Evolutionary conservation across 2,113 vertebrate species (phyloP), one percentile per base, ranked within the genome.

Genomic region (Oncorhynchus kisutch): DNA sequence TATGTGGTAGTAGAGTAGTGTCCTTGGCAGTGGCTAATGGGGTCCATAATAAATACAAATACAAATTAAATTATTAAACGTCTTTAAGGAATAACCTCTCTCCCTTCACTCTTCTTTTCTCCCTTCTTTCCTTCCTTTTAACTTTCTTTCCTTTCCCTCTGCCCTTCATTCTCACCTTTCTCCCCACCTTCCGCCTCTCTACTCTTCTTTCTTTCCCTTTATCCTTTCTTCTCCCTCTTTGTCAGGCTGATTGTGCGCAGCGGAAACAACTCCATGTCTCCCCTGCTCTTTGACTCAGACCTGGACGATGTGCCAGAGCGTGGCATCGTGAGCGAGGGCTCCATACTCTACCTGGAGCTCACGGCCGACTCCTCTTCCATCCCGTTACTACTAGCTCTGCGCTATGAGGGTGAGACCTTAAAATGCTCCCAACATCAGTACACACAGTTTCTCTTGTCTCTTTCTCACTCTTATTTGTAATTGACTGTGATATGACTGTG

Each of bases 251-350:
- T 95, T 76, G 95, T 97, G 54, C 96, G 95, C 68, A 95, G 93
- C 4, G 96, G 96, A 24, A 96, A 95, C 84, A 93, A 90, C 71
- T 93, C 94, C 0, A 88, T 94, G 16, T 93, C 95, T 24, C 91
- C 93, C 0, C 91, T 94, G 57, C 94, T 95, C 83, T 97, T 96
- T 18, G 95, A 97, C 88, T 97, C 96, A 0, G 96, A 97, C 83
- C 91, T 96, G 90, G 96, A 97, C 13, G 96, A 97, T 9, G 94
- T 96, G 74, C 96, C 96, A 0, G 95, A 97, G 77, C 92, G 95
- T 1, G 96, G 96, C n/a, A 82, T 97, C 70, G 91, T 96, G 79
- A 97, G 96, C 5, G 95, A 96, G 8, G 92, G 95, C 71, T 90
- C 95, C 62, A 94, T 90, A 2, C 91, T 97, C 25, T 95, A 94